Base-by-base conservation (phyloP, 2,113 vertebrate genomes). In the Cichladusa arquata region DNA sequence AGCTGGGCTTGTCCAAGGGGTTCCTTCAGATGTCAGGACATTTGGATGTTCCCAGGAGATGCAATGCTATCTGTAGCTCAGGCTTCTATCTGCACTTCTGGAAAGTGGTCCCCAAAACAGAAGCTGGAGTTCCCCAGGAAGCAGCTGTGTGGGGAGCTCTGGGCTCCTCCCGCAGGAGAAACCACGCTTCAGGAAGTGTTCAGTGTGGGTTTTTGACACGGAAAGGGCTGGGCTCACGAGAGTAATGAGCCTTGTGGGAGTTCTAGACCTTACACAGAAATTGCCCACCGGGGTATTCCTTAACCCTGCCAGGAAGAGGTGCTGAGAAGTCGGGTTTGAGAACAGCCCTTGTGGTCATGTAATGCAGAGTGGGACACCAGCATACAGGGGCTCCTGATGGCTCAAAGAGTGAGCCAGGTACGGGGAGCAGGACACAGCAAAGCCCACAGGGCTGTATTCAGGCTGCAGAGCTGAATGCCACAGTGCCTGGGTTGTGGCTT, bases 111-210 rank as follows among this genome's bases (percentile, higher is more conserved):
- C 77, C 48, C 45, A 15, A 16, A 85, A 1, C 14, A 47, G 92
- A 92, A 91, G 86, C 70, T 53, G 77, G 56, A 92, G 71, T 72
- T 94, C 90, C 93, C 81, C 87, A 51, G 78, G 50, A 78, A 65
- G 67, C 3, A 7, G 44, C 78, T 53, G 31, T 4, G 3, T 3
- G 53, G 70, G 78, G 44, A 81, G 50, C 26, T 44, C 53, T 4
- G 0, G 18, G 56, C 54, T 90, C 64, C 45, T 44, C 57, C 57
- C 80, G 56, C 0, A 8, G 34, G 74, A 84, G 60, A 73, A 86
- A 62, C 38, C 5, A 0, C 7, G 0, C 36, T 50, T 34, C 1
- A 2, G 22, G 79, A 94, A 81, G 60, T 47, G 34, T 80, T 60
- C 20, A 11, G 10, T 22, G 62, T 15, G 45, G 28, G 15, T 12